These are phyloP conservation scores for Eupithecia abbreviata DNA, from an alignment of 2,888 invertebrate species.

Conservation along the genomic window DNA sequence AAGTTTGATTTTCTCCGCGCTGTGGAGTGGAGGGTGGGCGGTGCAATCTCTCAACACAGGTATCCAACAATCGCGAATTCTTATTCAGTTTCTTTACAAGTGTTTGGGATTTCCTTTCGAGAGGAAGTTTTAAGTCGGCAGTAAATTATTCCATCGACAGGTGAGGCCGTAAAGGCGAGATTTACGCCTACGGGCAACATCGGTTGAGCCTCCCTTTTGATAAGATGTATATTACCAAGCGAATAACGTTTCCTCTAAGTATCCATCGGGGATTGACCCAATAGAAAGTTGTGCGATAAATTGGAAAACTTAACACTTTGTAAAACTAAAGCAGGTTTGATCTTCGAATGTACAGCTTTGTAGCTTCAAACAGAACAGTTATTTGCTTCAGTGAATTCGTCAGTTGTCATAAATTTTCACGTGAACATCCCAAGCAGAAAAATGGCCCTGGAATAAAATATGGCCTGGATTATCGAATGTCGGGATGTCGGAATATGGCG, in stretches of 20 bases:
- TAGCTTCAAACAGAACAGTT: conserved; percentile 55
- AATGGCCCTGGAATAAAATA: conserved; percentile 59
- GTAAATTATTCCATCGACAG: conserved; percentile 84
- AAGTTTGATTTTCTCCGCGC: conserved; percentile 64
- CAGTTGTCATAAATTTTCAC: conserved; percentile 56
- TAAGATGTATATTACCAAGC: conserved; percentile 80
- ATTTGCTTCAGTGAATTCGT: conserved; percentile 61
- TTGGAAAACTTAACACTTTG: conserved; percentile 65
- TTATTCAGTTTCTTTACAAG: conserved; percentile 82
- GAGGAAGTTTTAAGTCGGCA: conserved; percentile 80
- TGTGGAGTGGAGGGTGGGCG: conserved; percentile 59
- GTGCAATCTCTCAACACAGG: conserved; percentile 51
- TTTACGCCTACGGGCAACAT: conserved; percentile 74
- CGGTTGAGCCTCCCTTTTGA: conserved; percentile 71
- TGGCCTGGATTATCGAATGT: conserved; percentile 56
- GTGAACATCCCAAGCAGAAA: conserved; percentile 57
- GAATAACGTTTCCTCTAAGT: conserved; percentile 73
- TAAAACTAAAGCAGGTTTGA: conserved; percentile 48
- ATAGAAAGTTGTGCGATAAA: conserved; percentile 67
- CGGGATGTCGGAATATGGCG: conserved; percentile 60
- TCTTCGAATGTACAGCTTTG: conserved; percentile 45
- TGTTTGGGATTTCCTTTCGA: conserved; percentile 80
- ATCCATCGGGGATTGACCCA: conserved; percentile 72
- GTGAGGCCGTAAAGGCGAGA: conserved; percentile 83
- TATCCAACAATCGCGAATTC: conserved; percentile 69